A percentile compares a stretch with the other conserved stretches of the same genome.
Evolutionary conservation across 2,113 vertebrate genomes (phyloP).

Genomic region (Epinephelus moara): DNA sequence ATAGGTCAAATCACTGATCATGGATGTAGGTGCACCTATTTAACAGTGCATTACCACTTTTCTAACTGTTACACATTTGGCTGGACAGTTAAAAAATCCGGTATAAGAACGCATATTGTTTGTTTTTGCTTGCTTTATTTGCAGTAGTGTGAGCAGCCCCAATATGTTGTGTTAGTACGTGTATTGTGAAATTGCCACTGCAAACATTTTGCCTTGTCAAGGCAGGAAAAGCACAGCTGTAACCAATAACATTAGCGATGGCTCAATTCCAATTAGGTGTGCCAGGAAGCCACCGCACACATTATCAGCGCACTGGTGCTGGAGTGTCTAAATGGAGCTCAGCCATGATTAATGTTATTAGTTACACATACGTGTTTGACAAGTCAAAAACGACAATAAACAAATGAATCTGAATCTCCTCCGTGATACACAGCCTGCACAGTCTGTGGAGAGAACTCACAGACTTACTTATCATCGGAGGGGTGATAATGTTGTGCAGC

Average conservation of each 20-base stretch:
- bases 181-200: neutral
- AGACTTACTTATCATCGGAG: neutral
- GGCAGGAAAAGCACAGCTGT: neutral
- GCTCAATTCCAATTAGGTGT: neutral
- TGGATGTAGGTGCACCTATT: too few relatives aligned
- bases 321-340: neutral
- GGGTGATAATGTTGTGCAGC: neutral
- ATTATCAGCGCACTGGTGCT: neutral
- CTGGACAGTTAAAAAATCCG: neutral
- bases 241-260: neutral
- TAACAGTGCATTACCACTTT: too few relatives aligned
- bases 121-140: neutral
- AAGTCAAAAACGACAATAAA: neutral
- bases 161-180: neutral
- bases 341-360: slow-evolving; percentile 2
- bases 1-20: too few relatives aligned
- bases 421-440: neutral
- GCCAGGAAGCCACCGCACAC: neutral
- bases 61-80: too few relatives aligned
- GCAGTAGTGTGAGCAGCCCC: neutral
- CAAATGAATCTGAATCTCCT: neutral
- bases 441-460: neutral
- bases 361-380: neutral
- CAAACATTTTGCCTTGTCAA: neutral
- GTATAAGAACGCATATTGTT: neutral